Base-by-base conservation (phyloP, 2,797 vertebrate genomes). In the Leptoclinus maculatus region DNA sequence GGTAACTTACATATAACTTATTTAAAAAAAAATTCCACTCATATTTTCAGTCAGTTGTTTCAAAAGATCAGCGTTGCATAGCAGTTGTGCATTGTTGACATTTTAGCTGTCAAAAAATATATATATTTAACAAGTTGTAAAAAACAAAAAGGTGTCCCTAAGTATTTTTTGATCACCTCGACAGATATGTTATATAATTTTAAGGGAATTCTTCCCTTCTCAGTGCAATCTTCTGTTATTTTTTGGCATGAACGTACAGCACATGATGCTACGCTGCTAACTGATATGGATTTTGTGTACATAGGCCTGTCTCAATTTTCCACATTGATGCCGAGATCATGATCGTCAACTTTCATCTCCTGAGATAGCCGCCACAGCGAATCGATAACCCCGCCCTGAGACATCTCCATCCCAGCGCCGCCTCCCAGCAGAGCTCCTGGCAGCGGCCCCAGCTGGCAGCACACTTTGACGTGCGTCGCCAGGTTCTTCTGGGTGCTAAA, bases 401-500 rank as follows among this genome's bases (percentile, higher is more conserved):
- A 84, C 67, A 88, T 72, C 71, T 87, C 91, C 84, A 88, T 71
- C 38, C 80, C 83, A 4, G 51, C 21, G 74, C 80, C 66, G 82
- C 91, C 82, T 57, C 85, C 68, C 66, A 88, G 84, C 73, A 81
- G 36, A 25, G 59, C 67, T 68, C 80, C 85, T 80, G 83, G 88
- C 83, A 75, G 41, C 12, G 89, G 77, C 66, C 88, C 87, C 82
- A 92, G 74, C 87, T 95, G 93, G 90, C 88, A 95, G 90, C 95
- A 96, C 58, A 90, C 90, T 88, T 94, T 95, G 79, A 90, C 71
- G 34, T 96, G 96, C 32, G 93, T 94, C 2, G 93, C 81, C 85
- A 97, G 94, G 89, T 94, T 97, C 88, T 96, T 97, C 87, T 89
- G 94, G 2, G 95, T 94, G 68, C 94, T 94, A 64, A 96, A 96